A percentile compares a stretch with the other conserved stretches of the same genome.
phyloP scores from a whole-genome alignment of 2,113 vertebrate species.

The Ploceus nigricollis region DNA sequence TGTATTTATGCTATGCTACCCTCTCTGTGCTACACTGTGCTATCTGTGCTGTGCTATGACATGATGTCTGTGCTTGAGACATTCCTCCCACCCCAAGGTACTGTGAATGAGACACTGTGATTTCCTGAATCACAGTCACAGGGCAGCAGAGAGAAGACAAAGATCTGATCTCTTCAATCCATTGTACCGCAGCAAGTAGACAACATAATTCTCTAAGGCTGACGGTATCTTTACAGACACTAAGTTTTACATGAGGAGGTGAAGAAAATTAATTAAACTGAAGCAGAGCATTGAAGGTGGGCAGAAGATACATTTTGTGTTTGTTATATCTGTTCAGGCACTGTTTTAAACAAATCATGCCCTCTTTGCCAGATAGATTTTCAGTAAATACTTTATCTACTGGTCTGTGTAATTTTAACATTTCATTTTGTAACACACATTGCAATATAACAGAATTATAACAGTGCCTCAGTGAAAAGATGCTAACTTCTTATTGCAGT shows the following conservation, averaged over 20 bases:
- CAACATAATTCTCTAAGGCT: background rate
- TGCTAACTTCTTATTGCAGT: background rate
- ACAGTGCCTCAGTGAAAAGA: background rate
- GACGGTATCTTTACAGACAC: background rate
- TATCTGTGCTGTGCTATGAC: background rate
- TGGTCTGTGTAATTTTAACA: conserved; percentile 18
- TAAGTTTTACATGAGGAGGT: background rate
- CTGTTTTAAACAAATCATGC: background rate
- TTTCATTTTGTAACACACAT: conserved; percentile 25
- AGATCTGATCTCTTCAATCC: background rate
- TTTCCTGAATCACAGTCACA: background rate
- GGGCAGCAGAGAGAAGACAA: background rate
- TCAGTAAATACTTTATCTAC: background rate
- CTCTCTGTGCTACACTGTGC: background rate
- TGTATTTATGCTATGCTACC: background rate
- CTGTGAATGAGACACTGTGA: background rate
- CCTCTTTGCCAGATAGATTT: background rate
- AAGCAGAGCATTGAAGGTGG: background rate
- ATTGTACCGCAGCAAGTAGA: background rate
- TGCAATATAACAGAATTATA: background rate
- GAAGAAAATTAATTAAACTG: conserved; percentile 36
- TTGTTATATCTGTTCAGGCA: background rate
- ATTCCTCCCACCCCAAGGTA: background rate
- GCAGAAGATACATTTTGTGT: background rate
- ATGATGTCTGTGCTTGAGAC: background rate